A percentile compares a stretch with the other conserved stretches of the same genome.
Conservation (phyloP, 2,888 invertebrate species). For the Liposcelis brunnea region DNA sequence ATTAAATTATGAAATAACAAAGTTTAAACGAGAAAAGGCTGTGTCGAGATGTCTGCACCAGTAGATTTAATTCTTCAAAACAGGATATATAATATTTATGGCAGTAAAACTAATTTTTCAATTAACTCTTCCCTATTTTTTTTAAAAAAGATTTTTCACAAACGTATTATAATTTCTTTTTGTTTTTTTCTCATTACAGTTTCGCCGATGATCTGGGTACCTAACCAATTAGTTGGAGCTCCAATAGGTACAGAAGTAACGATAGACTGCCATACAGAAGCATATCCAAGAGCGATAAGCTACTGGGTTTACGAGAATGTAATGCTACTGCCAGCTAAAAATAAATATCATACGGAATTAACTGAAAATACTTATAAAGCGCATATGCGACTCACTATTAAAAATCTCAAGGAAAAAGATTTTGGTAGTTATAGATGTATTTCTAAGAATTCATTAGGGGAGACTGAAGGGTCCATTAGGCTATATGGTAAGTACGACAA, state of each 20-base stretch:
- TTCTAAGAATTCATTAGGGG: constrained; percentile 83
- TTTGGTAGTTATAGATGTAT: constrained; percentile 86
- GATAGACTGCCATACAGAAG: constrained; percentile 84
- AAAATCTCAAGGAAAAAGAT: constrained; percentile 64
- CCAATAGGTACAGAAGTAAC: constrained; percentile 81
- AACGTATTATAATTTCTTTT: too few relatives aligned
- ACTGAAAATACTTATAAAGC: constrained; percentile 77
- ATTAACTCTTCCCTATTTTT: too few relatives aligned
- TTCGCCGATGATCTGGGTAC: constrained; percentile 88
- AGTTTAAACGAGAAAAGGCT: too few relatives aligned
- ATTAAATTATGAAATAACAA: too few relatives aligned
- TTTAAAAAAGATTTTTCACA: too few relatives aligned
- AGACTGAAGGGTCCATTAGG: constrained; percentile 83
- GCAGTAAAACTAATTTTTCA: too few relatives aligned
- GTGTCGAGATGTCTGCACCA: too few relatives aligned
- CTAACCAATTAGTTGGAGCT: constrained; percentile 83
- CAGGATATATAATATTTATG: too few relatives aligned
- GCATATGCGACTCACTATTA: constrained; percentile 76
- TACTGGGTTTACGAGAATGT: constrained; percentile 84
- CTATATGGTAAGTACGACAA: constrained; percentile 73
- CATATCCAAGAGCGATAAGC: constrained; percentile 78
- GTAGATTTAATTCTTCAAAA: too few relatives aligned
- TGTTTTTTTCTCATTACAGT: constrained; percentile 37
- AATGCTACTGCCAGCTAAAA: constrained; percentile 72
- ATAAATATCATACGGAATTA: constrained; percentile 64